Conservation (phyloP, 2,888 invertebrate genomes). For the Cantharis flavilabris region DNA sequence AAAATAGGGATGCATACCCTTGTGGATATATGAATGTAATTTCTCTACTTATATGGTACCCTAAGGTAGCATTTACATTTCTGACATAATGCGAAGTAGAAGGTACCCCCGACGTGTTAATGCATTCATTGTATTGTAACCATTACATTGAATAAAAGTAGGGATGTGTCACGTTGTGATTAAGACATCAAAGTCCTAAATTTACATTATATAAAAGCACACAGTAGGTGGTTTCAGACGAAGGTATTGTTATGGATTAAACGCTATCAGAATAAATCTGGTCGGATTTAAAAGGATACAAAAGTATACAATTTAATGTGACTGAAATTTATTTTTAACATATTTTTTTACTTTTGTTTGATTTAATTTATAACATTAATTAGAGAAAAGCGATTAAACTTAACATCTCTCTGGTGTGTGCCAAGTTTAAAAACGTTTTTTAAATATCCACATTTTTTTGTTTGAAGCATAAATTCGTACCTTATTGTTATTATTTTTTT, state of each 20-base stretch:
- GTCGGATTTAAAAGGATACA: background rate
- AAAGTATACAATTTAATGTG: conserved; percentile 4
- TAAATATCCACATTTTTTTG: background rate
- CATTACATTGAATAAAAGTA: conserved; percentile 10
- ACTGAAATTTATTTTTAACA: conserved; percentile 1
- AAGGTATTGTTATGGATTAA: conserved; percentile 20
- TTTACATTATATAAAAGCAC: conserved; percentile 37
- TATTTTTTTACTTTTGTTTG: background rate
- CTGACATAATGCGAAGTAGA: conserved; percentile 16
- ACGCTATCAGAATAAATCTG: conserved; percentile 1
- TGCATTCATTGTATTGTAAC: conserved; percentile 13
- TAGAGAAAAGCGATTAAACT: background rate
- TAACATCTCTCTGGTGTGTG: background rate
- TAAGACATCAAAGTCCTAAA: conserved; percentile 40
- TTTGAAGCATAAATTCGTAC: background rate
- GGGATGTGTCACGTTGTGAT: conserved; percentile 34
- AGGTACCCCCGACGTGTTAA: conserved; percentile 17
- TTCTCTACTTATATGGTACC: conserved; percentile 23
- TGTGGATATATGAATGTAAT: conserved; percentile 23
- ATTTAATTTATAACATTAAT: background rate
- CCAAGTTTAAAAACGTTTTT: background rate
- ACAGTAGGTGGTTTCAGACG: conserved; percentile 20
- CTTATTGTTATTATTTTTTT: conserved; percentile 23
- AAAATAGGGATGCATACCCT: conserved; percentile 14
- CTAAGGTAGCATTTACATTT: conserved; percentile 27